Evolutionary conservation across 2,113 vertebrate genomes (phyloP).

Genomic region (Misgurnus mizolepis): DNA sequence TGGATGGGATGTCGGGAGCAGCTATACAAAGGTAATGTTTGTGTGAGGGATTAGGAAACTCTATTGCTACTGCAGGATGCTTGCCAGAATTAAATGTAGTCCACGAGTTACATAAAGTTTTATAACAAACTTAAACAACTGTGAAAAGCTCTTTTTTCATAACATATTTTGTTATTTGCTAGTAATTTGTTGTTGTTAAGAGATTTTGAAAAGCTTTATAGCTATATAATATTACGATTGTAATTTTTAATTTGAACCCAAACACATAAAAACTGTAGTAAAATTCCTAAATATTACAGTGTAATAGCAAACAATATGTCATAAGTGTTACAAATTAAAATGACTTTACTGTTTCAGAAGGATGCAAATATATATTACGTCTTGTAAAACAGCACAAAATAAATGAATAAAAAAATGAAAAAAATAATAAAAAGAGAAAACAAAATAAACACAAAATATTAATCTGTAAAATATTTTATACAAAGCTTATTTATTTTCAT

Average conservation of each 20-base stretch:
- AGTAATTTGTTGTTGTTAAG: no score
- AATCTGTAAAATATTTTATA: neutral
- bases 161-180: no score
- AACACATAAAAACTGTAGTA: no score
- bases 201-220: no score
- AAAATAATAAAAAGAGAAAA: neutral
- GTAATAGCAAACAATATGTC: no score
- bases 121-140: no score
- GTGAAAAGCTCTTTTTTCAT: no score
- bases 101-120: neutral
- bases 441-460: neutral
- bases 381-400: neutral
- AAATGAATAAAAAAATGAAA: neutral
- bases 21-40: slow-evolving; percentile 32
- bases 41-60: neutral
- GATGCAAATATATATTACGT: neutral
- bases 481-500: neutral
- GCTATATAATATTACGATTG: neutral
- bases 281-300: no score
- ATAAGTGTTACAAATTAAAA: no score
- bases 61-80: neutral
- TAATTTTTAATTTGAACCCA: no score
- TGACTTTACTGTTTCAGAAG: no score
- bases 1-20: slow-evolving; percentile 48
- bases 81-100: slow-evolving; percentile 14